Evolutionary conservation across 1,140 invertebrate species (phyloP), one percentile per base, ranked within the genome.

Genomic region (Brachionus calyciflorus): DNA sequence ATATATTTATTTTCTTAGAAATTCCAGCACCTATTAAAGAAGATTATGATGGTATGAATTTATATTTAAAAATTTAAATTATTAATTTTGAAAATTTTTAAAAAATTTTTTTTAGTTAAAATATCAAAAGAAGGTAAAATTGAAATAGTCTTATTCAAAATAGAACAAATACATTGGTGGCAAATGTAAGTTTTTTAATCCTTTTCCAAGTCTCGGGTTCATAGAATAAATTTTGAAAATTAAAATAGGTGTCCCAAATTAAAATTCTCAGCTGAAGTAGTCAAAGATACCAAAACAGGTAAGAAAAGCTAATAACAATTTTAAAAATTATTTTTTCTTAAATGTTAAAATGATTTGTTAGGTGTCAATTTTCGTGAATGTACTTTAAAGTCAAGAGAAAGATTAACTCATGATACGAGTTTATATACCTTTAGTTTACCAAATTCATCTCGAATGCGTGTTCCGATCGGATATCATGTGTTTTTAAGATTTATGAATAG

Each of bases 111-210:
- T 55, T 73, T 6, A 73, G 69, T 73, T 14, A 73, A 73, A 73
- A 24, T 51, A 30, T 51, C 28, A n/a, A 73, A 73, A 73, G 69
- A 73, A 33, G 69, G 69, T 9, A 73, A 73, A 73, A 37, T 73
- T 19, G 69, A 73, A 51, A 26, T 73, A 37, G 19, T 26, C 51
- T 55, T 73, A 21, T 24, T 10, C 7, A 73, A 73, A 51, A 14
- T 53, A 24, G 69, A 73, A 17, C 46, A 51, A 51, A 73, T 73
- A 17, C 69, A 73, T 51, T 73, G 69, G 69, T 73, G 69, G 69
- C 69, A 73, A 41, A 73, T 73, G 69, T 73, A 28, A 73, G 21
- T 51, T 33, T 4, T n/a, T 5, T 26, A 21, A 40, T 24, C 24
- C 51, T 41, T 37, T 41, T 73, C 19, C 26, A 49, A 49, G n/a